phyloP scores from a whole-genome alignment of 1,140 invertebrate species.

The Cyphomyrmex costatus region DNA sequence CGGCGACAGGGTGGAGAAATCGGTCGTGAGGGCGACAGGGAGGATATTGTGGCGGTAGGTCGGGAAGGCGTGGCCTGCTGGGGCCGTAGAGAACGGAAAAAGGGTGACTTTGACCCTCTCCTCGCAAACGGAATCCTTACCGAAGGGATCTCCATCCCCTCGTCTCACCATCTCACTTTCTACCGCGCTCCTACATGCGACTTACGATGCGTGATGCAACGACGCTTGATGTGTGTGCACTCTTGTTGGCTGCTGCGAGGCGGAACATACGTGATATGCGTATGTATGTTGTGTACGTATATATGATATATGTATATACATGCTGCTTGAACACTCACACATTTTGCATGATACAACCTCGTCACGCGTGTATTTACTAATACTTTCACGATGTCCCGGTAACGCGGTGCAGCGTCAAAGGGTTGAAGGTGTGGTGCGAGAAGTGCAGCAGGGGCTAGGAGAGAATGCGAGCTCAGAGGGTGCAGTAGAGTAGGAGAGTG shows the following conservation, averaged over 20 bases:
- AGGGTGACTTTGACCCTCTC: constrained; percentile 74
- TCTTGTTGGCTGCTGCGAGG: constrained; percentile 58
- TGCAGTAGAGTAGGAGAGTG: constrained; percentile 84
- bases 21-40: constrained; percentile 46
- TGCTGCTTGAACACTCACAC: background rate
- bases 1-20: constrained; percentile 42
- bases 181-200: constrained; percentile 72
- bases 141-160: constrained; percentile 56
- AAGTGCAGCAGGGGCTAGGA: constrained; percentile 68
- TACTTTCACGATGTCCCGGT: constrained; percentile 64
- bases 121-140: constrained; percentile 67
- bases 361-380: constrained; percentile 57
- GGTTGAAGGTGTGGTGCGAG: constrained; percentile 77
- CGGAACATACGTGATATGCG: constrained; percentile 46
- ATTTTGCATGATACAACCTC: constrained; percentile 47
- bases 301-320: background rate
- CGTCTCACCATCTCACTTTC: constrained; percentile 65
- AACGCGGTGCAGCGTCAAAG: constrained; percentile 78
- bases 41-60: constrained; percentile 70
- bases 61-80: constrained; percentile 76
- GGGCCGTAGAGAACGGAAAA: constrained; percentile 67
- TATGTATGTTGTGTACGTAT: background rate
- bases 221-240: constrained; percentile 74
- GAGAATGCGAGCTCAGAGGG: constrained; percentile 76
- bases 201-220: constrained; percentile 79